Evolutionary conservation across 2,888 invertebrate genomes (phyloP), one percentile per base, ranked within the genome.

Genomic region (Eilema caniola): DNA sequence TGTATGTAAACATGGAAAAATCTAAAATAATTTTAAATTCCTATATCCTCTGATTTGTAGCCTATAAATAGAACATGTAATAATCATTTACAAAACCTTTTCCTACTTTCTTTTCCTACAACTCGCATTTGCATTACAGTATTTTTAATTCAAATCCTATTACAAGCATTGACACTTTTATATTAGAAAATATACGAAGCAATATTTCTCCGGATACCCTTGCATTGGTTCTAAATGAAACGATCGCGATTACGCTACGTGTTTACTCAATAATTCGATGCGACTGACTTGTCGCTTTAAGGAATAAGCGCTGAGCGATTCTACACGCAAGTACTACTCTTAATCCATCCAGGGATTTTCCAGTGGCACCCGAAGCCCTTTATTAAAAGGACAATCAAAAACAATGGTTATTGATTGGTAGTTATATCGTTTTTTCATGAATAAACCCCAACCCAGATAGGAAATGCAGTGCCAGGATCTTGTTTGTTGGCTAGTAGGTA

Each of bases 211-310:
- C 69, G 81, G 84, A 85, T 90, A 86, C 91, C 90, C 92, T 90
- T 89, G 90, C 92, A 89, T 87, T 89, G 88, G 87, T 90, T 91
- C 88, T 90, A 89, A 89, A 91, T 90, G 92, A 91, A 93, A 90
- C 91, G 93, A 92, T 92, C 86, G 89, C 91, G 93, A 93, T 93
- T 93, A 93, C 91, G 85, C 83, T 86, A 88, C 90, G 92, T 95
- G 94, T 95, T 95, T 95, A 94, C 94, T 93, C 93, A 94, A 95
- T 95, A 95, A 95, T 95, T 94, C 94, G 95, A 94, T 93, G 90
- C 90, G 91, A 89, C 86, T 77, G 77, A 83, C 75, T 81, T 83
- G 83, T 78, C 81, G 79, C 60, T 66, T 2, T 65, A 86, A 89
- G 79, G 23, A 3, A 85, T 23, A 63, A 78, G 87, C 67, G 80